Base-by-base conservation (phyloP, 1,140 invertebrate genomes). In the Tribolium madens region DNA sequence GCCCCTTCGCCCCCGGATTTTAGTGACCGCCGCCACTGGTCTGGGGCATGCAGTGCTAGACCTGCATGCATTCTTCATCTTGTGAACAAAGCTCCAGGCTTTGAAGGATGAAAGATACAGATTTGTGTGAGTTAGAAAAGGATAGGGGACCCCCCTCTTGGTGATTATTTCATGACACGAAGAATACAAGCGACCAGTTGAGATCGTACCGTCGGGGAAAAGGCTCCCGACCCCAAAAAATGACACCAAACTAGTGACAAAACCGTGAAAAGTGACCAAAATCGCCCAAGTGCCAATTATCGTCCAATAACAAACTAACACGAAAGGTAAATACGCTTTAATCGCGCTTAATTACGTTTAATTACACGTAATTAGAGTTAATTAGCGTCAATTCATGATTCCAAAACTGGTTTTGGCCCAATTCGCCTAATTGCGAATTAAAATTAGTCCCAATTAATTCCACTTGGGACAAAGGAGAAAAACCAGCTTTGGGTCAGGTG, bases 11-110 rank as follows among this genome's bases (percentile, higher is more conserved):
- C 21, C 21, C 21, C 21, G 21, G 21, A 26, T 26, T 26, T 26
- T 1, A n/a, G n/a, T 5, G 21, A 3, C 12, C 57, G 21, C 21
- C 26, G 57, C 26, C 26, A 7, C 57, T 64, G 57, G 57, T 64
- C 21, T 64, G 6, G 21, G 26, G 57, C 57, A 64, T 64, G 71
- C 70, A 76, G 60, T 53, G 48, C 21, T 75, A 74, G 60, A 78
- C 70, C 42, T 78, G 47, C 60, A 73, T 53, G 72, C 77, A 78
- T 78, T 78, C 77, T 75, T 78, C 60, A 31, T 48, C 36, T 64
- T 73, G 68, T 76, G 75, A 76, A 76, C 71, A 77, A 72, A 64
- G 69, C 48, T 6, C 17, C 71, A 31, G 50, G 26, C 72, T 46
- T 31, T 53, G 47, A 36, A 60, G 69, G 72, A 48, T 50, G 73